Conservation (phyloP, 2,113 vertebrate species). For the Ploceus nigricollis region DNA sequence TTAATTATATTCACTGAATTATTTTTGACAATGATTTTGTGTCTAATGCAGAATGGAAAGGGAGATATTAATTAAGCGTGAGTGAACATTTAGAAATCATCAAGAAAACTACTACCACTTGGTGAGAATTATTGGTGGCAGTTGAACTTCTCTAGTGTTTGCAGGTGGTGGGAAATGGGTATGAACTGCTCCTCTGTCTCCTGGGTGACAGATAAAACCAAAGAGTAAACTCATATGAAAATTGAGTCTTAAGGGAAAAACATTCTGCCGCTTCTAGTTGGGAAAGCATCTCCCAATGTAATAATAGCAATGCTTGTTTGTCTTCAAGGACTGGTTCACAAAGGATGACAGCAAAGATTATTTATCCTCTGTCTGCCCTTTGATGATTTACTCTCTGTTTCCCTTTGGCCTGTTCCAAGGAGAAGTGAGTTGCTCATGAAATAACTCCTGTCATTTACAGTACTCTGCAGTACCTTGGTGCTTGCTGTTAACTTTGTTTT, state of each 20-base stretch:
- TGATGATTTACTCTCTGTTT: not conserved
- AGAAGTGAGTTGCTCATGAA: not conserved
- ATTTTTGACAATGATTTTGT: not conserved
- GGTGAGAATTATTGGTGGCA: rapidly evolving
- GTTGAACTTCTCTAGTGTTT: not conserved
- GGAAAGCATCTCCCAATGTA: not conserved
- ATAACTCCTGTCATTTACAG: not conserved
- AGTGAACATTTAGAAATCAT: not conserved
- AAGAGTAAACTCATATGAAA: not conserved
- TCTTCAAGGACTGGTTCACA: not conserved
- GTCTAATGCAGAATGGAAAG: not conserved
- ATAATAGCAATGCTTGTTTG: not conserved
- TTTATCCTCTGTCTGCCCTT: conserved; percentile 1
- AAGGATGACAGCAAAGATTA: not conserved
- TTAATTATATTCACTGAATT: not conserved
- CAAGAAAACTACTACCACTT: not conserved
- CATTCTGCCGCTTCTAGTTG: not conserved
- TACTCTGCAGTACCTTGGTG: not conserved
- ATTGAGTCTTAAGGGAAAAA: not conserved
- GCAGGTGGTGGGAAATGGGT: not conserved
- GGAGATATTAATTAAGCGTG: not conserved
- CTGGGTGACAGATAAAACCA: not conserved
- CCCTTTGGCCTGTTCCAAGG: not conserved
- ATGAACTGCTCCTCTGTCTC: not conserved
- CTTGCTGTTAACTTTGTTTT: not conserved